Evolutionary conservation across 2,113 vertebrate species (phyloP), one percentile per base, ranked within the genome.

Genomic region (Sebastes fasciatus): DNA sequence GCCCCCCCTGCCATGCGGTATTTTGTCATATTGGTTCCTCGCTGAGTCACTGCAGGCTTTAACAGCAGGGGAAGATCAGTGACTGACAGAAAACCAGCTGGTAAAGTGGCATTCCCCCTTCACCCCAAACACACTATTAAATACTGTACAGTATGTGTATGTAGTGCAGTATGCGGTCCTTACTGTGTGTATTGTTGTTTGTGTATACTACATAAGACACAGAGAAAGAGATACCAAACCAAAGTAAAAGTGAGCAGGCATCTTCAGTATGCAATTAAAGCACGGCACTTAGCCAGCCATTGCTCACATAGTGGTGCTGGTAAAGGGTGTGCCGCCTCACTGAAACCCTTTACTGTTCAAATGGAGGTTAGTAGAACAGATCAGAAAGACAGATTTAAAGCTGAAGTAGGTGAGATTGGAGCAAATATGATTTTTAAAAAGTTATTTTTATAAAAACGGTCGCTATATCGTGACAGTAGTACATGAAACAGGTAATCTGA

Each of bases 1-100:
- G 4, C 52, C 51, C 51, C 51, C 26, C 87, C 43, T 43, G 55
- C 58, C 70, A 74, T 1, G 81, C n/a, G 0, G 19, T 80, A 74
- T 78, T 86, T 86, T 80, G 80, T 84, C 17, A 80, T 62, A 81
- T 81, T 79, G 81, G 81, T 63, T 78, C 52, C 77, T 63, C 11
- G 70, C 74, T 75, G 78, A 79, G 66, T 72, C 64, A 58, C 75
- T 40, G 75, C 40, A 42, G 64, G 49, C 17, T 82, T 23, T 60
- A 64, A 74, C 86, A 88, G 86, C 16, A 0, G 78, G 87, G 60
- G 2, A 77, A 75, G 57, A 81, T 73, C 68, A 70, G 74, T 17
- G 55, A 78, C 46, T 78, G 84, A 71, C 64, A 75, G 74, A 74
- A 55, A 80, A 69, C 12, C 57, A 64, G 74, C 78, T 72, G 77